phyloP scores from a whole-genome alignment of 2,797 vertebrate species.

The Hydrophis major region DNA sequence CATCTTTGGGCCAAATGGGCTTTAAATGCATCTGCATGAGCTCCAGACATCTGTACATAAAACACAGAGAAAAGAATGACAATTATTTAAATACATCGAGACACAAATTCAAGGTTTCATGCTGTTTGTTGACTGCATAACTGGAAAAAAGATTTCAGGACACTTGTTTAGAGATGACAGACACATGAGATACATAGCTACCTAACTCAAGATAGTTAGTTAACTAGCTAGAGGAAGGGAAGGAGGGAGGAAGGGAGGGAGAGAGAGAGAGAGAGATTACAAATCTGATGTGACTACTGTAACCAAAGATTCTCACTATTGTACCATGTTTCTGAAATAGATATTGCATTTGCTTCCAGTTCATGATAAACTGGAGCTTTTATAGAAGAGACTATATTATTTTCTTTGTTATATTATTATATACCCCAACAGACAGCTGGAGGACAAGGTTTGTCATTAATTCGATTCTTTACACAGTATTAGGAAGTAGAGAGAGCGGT shows the following conservation, averaged over 20 bases:
- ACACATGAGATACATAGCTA: neutral
- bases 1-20: conserved; percentile 43
- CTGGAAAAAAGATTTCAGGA: conserved; percentile 56
- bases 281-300: neutral
- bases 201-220: neutral
- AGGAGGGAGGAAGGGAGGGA: neutral
- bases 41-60: conserved; percentile 43
- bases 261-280: neutral
- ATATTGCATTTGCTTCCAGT: neutral
- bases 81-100: conserved; percentile 50
- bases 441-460: neutral
- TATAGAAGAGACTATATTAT: neutral
- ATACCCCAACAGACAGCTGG: neutral
- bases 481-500: neutral
- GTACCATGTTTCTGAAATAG: neutral
- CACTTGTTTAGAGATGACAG: conserved; percentile 2
- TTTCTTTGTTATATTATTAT: neutral
- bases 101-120: conserved; percentile 36
- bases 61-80: conserved; percentile 51
- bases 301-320: neutral
- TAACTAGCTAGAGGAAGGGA: neutral
- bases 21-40: conserved; percentile 19
- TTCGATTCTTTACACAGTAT: neutral
- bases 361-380: neutral
- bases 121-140: conserved; percentile 49